Conservation (phyloP, 2,888 invertebrate genomes). For the Exocentrus adspersus region DNA sequence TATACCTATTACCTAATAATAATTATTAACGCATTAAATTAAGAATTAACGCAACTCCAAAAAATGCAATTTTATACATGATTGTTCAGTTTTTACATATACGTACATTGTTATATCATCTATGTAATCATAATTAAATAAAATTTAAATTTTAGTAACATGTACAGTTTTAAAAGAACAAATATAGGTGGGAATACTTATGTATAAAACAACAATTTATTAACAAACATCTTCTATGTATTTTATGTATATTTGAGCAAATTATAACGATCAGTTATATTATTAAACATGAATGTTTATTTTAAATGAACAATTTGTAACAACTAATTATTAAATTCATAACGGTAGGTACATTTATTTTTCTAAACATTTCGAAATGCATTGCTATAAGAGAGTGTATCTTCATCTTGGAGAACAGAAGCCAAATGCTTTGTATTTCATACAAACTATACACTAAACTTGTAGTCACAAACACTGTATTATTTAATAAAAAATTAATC, state of each 20-base stretch:
- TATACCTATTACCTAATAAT: too few species aligned
- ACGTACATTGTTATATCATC: conserved; percentile 43
- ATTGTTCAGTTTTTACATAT: conserved; percentile 39
- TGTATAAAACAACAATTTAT: conserved; percentile 15
- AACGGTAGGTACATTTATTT: conserved; percentile 48
- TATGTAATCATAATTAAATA: conserved; percentile 28
- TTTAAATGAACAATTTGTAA: conserved; percentile 6
- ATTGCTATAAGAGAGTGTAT: conserved; percentile 24
- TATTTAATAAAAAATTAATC: too few species aligned
- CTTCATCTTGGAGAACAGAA: not conserved
- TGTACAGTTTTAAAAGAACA: conserved; percentile 31
- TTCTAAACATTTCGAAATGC: conserved; percentile 35
- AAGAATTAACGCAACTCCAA: not conserved
- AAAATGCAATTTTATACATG: conserved; percentile 39
- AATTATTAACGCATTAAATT: too few species aligned
- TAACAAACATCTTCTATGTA: not conserved
- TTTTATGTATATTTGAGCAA: conserved; percentile 15
- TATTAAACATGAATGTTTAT: too few species aligned
- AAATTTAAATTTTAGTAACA: conserved; percentile 39
- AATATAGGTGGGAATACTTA: too few species aligned
- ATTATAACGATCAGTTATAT: conserved; percentile 15
- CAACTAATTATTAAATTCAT: conserved; percentile 22
- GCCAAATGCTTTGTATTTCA: too few species aligned
- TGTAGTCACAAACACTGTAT: too few species aligned
- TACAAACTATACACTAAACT: too few species aligned